These are phyloP conservation scores for Crax fasciolata DNA, from an alignment of 2,797 vertebrate species.

Conservation along the genomic window DNA sequence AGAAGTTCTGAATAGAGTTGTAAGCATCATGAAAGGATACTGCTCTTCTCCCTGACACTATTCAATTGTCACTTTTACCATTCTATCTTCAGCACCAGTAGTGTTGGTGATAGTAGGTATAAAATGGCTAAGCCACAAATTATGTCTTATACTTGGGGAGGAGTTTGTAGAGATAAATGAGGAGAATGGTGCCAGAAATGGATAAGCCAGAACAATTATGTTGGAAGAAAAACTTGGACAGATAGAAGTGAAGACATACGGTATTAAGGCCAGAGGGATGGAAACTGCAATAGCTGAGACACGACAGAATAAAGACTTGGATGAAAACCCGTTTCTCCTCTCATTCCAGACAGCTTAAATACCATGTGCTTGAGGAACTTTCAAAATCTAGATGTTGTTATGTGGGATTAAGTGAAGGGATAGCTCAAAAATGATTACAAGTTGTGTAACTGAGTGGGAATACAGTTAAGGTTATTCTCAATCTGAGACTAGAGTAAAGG, in stretches of 20 bases:
- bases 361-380: neutral
- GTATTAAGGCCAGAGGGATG: slow-evolving; percentile 16
- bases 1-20: neutral
- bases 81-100: neutral
- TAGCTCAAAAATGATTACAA: neutral
- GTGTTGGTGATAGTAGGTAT: neutral
- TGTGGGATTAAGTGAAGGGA: neutral
- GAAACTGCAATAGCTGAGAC: slow-evolving; percentile 18
- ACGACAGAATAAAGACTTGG: neutral
- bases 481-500: neutral
- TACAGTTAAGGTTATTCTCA: neutral
- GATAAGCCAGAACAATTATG: slow-evolving; percentile 14
- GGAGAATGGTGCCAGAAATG: neutral
- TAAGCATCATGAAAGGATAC: neutral
- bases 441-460: neutral
- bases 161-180: neutral
- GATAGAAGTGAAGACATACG: slow-evolving; percentile 4
- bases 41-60: neutral
- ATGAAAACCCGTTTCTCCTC: neutral
- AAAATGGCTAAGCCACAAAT: neutral
- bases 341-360: neutral
- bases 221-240: slow-evolving; percentile 22
- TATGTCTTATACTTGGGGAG: neutral
- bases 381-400: neutral
- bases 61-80: neutral